phyloP scores from a whole-genome alignment of 2,888 invertebrate species.

The Stenchaetothrips biformis region DNA sequence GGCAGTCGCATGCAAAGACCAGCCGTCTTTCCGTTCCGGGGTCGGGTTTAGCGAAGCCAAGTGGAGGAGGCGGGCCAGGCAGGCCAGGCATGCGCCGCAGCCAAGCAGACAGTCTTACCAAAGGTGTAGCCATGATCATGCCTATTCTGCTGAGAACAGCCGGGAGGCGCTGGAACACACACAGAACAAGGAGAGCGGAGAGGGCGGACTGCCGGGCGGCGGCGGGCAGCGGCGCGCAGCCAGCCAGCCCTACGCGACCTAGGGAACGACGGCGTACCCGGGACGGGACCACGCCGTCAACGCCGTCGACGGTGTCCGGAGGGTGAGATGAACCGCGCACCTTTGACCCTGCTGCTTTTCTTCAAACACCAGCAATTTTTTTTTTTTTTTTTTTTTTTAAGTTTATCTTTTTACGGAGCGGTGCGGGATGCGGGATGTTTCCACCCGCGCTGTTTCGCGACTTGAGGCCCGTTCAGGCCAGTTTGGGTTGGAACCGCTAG shows the following conservation, averaged over 20 bases:
- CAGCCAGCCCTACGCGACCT: not conserved
- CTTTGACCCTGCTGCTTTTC: no score
- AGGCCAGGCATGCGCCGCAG: conserved; percentile 32
- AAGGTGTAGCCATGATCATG: conserved; percentile 92
- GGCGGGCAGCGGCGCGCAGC: not conserved
- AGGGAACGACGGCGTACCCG: not conserved
- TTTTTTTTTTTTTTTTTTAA: no score
- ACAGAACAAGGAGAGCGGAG: conserved; percentile 23
- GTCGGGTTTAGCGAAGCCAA: conserved; percentile 29
- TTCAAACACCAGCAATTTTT: no score
- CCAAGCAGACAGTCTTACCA: conserved; percentile 62
- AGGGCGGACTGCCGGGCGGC: not conserved
- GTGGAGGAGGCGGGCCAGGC: conserved; percentile 30
- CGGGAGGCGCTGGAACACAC: conserved; percentile 79
- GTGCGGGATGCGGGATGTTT: no score
- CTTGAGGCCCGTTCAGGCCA: no score
- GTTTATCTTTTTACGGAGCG: no score
- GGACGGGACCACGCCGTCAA: no score
- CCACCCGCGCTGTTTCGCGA: no score
- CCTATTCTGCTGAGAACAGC: conserved; percentile 94
- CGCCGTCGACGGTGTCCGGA: no score
- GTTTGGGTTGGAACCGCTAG: no score
- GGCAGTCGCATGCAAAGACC: not conserved
- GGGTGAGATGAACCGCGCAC: no score
- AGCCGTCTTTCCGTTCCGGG: not conserved